These are phyloP conservation scores for Drosophila mercatorum DNA, from an alignment of 2,888 invertebrate species.

Conservation along the genomic window DNA sequence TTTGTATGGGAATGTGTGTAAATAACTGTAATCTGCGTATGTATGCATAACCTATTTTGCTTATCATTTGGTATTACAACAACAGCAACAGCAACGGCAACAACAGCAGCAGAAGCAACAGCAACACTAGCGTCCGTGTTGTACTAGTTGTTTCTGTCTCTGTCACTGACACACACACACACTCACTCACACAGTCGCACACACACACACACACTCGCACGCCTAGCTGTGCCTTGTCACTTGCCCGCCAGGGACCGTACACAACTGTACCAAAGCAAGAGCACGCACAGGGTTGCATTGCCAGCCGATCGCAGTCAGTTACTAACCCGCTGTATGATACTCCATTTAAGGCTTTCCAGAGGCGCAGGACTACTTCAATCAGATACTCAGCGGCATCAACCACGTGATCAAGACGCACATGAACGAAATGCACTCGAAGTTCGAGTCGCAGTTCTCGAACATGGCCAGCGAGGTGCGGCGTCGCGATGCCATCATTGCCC, in stretches of 20 bases:
- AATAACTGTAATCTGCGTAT: conserved; percentile 63
- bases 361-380: conserved; percentile 93
- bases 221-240: conserved; percentile 3
- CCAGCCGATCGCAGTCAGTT: background rate
- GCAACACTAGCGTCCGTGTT: no score
- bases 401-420: conserved; percentile 92
- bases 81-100: conserved; percentile 16
- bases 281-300: conserved; percentile 20
- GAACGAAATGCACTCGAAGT: conserved; percentile 89
- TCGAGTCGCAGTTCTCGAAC: conserved; percentile 90
- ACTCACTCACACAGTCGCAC: conserved; percentile 5
- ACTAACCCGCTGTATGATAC: conserved; percentile 24
- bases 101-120: conserved; percentile 21
- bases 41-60: conserved; percentile 37
- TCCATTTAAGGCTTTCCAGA: conserved; percentile 86
- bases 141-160: conserved; percentile 3
- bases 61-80: conserved; percentile 20
- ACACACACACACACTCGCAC: background rate
- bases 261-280: conserved; percentile 10
- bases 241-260: conserved; percentile 15
- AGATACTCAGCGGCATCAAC: conserved; percentile 91
- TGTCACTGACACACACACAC: background rate
- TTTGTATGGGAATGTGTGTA: conserved; percentile 63
- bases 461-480: conserved; percentile 92
- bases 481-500: conserved; percentile 92